Evolutionary conservation across 2,113 vertebrate genomes (phyloP).

Genomic region (Psettodes erumei): DNA sequence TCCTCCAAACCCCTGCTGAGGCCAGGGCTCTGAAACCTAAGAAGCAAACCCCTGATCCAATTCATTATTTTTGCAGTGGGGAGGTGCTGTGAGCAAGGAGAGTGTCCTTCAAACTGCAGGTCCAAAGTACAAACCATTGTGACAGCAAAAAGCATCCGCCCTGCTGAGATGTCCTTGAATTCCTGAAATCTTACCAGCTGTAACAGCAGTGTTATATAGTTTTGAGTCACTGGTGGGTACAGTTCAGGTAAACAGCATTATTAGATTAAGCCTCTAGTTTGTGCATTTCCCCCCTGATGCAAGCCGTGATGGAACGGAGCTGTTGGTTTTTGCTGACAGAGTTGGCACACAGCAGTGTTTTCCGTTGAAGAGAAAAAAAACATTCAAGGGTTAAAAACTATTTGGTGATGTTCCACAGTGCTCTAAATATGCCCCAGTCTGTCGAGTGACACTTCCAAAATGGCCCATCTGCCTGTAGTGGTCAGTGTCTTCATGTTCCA

Average conservation of each 20-base stretch:
- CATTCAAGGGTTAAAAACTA: conserved; percentile 3
- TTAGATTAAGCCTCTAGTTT: conserved; percentile 50
- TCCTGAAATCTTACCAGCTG: conserved; percentile 52
- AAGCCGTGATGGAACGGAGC: conserved; percentile 24
- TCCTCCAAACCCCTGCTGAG: conserved; percentile 58
- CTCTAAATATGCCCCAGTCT: background rate
- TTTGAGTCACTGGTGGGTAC: conserved; percentile 42
- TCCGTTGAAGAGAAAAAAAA: background rate
- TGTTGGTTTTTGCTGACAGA: conserved; percentile 43
- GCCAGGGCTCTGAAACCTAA: conserved; percentile 69
- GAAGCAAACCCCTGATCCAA: conserved; percentile 52
- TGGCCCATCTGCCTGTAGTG: background rate
- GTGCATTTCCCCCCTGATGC: conserved; percentile 16
- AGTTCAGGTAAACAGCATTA: conserved; percentile 51
- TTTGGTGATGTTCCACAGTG: background rate
- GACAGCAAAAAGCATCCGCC: conserved; percentile 56
- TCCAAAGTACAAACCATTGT: conserved; percentile 33
- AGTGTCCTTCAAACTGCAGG: conserved; percentile 58
- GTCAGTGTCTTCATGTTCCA: conserved; percentile 14
- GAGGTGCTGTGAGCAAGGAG: conserved; percentile 48
- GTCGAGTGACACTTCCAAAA: background rate
- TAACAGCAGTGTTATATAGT: background rate
- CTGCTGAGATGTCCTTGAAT: conserved; percentile 57
- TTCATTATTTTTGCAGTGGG: conserved; percentile 60
- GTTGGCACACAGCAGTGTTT: conserved; percentile 9